Conservation (phyloP, 2,113 vertebrate genomes). For the Lampris incognitus region DNA sequence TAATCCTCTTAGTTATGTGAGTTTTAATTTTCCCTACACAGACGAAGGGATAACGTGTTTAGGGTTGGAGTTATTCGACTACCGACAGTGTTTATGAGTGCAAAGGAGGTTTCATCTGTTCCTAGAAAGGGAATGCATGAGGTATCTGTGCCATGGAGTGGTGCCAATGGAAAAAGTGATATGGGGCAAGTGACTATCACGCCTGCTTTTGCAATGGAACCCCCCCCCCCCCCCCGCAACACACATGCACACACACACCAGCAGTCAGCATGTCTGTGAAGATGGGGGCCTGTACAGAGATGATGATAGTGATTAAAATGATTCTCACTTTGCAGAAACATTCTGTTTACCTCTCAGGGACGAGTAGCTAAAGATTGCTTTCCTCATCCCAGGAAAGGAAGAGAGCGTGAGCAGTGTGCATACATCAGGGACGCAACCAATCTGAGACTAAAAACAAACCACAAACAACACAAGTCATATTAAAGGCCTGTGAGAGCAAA, state of each 20-base stretch:
- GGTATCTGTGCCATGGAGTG: no score
- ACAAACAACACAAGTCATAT: background rate
- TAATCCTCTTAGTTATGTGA: no score
- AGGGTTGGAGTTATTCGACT: no score
- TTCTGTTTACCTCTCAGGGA: conserved; percentile 3
- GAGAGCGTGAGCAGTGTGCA: background rate
- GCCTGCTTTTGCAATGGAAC: conserved; percentile 15
- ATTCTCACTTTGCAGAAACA: conserved; percentile 23
- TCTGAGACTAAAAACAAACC: background rate
- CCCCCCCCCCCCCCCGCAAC: background rate
- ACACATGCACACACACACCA: no score
- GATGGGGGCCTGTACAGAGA: conserved; percentile 16
- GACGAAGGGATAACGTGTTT: no score
- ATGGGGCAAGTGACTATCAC: no score
- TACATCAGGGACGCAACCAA: background rate
- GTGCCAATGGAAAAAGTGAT: no score
- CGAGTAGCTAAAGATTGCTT: background rate
- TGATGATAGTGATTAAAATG: conserved; percentile 46
- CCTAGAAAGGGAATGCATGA: no score
- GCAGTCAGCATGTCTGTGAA: conserved; percentile 37
- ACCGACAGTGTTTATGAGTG: no score
- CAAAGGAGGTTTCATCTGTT: no score
- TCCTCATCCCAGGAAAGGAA: background rate
- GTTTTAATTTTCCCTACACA: no score
- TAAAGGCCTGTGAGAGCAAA: background rate